Base-by-base conservation (phyloP, 2,888 invertebrate species). In the Lasioglossum figueresi region DNA sequence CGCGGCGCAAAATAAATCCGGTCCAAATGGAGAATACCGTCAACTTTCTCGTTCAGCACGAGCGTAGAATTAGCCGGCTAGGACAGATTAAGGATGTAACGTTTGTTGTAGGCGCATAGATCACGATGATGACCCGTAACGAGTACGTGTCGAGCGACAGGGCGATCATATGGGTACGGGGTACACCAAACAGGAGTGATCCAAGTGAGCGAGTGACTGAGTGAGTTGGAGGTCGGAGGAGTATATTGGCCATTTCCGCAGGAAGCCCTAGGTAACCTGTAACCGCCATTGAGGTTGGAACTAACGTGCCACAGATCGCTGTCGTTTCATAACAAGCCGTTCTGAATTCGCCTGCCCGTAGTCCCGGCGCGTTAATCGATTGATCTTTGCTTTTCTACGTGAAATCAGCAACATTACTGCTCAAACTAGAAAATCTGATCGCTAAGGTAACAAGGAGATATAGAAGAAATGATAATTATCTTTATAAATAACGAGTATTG, bases 171-270 rank as follows among this genome's bases (percentile, higher is more conserved):
- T 89, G 91, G 92, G 91, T 90, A 90, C 90, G 90, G 91, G 91
- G 92, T 93, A 92, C 89, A 90, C 88, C 89, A 88, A 88, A 84
- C 88, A 90, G 90, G 92, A 91, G 90, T 73, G 91, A 89, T 86
- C 86, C 87, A 83, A 90, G 88, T 81, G 84, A 90, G 91, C 89
- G 87, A 88, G 90, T 89, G 87, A 91, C 91, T 90, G 91, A 91
- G 91, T 86, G 91, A 93, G 93, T 92, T 93, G 92, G 93, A 93
- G 93, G 93, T 93, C 92, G 93, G 92, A 92, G 93, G 92, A 92
- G 92, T 94, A 94, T 93, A 94, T 94, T 94, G 94, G 93, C 92
- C 92, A 94, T 94, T 94, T 94, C 94, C 94, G 94, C 94, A 94
- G 94, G 94, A 94, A 94, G 93, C 91, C 93, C 93, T 93, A 94